Evolutionary conservation across 2,113 vertebrate genomes (phyloP).

Genomic region (Paradoxurus hermaphroditus): DNA sequence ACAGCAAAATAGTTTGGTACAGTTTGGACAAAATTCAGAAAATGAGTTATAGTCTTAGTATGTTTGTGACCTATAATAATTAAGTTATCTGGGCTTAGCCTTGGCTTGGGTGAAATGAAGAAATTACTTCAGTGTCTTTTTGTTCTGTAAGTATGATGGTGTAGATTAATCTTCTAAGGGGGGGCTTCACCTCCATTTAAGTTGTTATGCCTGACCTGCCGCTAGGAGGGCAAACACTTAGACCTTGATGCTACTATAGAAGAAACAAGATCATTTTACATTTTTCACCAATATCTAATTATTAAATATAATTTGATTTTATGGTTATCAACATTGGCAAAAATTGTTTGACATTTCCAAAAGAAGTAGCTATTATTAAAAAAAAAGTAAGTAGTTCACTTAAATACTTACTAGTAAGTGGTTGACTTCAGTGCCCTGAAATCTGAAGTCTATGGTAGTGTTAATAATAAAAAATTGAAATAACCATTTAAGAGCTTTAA

Average conservation of each 20-base stretch:
- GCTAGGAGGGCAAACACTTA: neutral
- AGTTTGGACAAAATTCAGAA: neutral
- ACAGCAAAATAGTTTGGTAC: neutral
- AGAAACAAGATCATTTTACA: neutral
- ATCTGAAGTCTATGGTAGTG: neutral
- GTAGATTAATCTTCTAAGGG: neutral
- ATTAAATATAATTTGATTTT: slow-evolving; percentile 20
- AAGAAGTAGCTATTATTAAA: neutral
- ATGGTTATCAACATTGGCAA: neutral
- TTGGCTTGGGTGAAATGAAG: neutral
- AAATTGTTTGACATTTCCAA: slow-evolving; percentile 4
- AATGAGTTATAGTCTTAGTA: neutral
- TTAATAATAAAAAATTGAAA: slow-evolving; percentile 3
- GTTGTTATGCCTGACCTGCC: neutral
- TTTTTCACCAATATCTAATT: neutral
- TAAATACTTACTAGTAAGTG: neutral
- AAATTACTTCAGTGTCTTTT: neutral
- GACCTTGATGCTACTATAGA: neutral
- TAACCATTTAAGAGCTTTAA: slow-evolving; percentile 2
- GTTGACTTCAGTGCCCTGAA: neutral
- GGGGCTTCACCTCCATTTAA: neutral
- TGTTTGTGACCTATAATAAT: neutral
- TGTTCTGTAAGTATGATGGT: neutral
- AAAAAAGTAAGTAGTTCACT: neutral
- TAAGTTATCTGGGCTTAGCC: neutral